Evolutionary conservation across 2,888 invertebrate genomes (phyloP).

Genomic region (Syrphus vitripennis): DNA sequence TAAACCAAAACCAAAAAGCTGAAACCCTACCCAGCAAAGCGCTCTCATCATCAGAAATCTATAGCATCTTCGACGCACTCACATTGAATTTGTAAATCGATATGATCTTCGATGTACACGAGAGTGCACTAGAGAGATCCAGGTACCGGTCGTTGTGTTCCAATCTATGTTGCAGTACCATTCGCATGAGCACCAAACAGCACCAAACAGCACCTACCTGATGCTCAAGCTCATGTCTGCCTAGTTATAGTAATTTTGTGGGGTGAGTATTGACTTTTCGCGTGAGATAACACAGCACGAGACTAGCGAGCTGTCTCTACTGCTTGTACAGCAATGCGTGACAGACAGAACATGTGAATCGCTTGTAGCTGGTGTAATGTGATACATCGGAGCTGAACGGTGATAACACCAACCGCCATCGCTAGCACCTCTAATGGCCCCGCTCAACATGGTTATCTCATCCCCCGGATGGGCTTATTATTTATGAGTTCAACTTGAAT

Average conservation of each 20-base stretch:
- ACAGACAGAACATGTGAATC: constrained; percentile 70
- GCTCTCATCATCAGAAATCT: constrained; percentile 60
- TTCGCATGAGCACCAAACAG: constrained; percentile 20
- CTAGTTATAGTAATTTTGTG: constrained; percentile 10
- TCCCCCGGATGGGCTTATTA: constrained; percentile 44
- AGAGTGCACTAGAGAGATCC: constrained; percentile 63
- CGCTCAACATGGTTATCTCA: constrained; percentile 43
- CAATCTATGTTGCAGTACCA: constrained; percentile 16
- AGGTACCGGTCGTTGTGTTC: constrained; percentile 30
- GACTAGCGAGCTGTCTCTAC: constrained; percentile 47
- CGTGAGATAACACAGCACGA: constrained; percentile 65
- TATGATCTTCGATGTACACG: constrained; percentile 66
- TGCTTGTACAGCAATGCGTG: constrained; percentile 61
- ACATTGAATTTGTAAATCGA: constrained; percentile 70
- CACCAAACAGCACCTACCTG: background rate
- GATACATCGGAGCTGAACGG: constrained; percentile 56
- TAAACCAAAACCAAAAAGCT: background rate
- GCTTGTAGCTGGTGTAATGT: constrained; percentile 68
- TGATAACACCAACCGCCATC: constrained; percentile 52
- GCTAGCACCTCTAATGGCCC: constrained; percentile 43
- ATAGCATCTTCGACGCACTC: constrained; percentile 55
- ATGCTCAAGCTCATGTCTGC: constrained; percentile 11
- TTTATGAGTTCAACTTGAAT: constrained; percentile 66
- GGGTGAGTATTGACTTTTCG: constrained; percentile 67
- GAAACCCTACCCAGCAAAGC: constrained; percentile 1